Conservation (phyloP, 2,113 vertebrate genomes). For the Antechinus flavipes region DNA sequence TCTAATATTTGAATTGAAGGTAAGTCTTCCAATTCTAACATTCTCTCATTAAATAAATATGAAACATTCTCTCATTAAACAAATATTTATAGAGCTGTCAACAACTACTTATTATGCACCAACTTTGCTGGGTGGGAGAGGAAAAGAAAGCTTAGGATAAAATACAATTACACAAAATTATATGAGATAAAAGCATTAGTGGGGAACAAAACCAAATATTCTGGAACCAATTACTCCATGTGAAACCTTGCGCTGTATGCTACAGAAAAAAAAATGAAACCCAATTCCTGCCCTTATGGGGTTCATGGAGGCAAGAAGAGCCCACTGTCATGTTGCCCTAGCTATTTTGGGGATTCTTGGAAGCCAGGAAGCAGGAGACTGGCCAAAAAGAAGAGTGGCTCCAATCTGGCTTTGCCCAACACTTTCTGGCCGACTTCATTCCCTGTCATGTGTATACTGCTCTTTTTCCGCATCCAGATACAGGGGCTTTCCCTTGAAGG, state of each 20-base stretch:
- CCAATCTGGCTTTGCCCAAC: background rate
- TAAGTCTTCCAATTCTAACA: background rate
- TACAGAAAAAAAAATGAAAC: background rate
- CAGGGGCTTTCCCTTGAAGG: background rate
- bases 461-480: background rate
- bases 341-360: background rate
- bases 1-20: background rate
- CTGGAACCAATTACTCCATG: background rate
- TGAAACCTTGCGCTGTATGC: background rate
- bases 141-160: background rate
- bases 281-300: background rate
- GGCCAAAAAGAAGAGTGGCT: background rate
- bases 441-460: background rate
- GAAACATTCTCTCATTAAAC: background rate
- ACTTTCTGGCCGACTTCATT: background rate
- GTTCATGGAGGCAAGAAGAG: background rate
- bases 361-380: background rate
- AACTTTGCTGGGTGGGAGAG: background rate
- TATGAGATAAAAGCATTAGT: background rate
- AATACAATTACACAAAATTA: background rate
- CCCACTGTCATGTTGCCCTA: background rate
- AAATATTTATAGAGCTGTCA: constrained; percentile 1
- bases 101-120: background rate
- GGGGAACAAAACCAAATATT: background rate
- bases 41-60: background rate